Evolutionary conservation across 2,888 invertebrate genomes (phyloP).

Genomic region (Melanostoma mellinum): DNA sequence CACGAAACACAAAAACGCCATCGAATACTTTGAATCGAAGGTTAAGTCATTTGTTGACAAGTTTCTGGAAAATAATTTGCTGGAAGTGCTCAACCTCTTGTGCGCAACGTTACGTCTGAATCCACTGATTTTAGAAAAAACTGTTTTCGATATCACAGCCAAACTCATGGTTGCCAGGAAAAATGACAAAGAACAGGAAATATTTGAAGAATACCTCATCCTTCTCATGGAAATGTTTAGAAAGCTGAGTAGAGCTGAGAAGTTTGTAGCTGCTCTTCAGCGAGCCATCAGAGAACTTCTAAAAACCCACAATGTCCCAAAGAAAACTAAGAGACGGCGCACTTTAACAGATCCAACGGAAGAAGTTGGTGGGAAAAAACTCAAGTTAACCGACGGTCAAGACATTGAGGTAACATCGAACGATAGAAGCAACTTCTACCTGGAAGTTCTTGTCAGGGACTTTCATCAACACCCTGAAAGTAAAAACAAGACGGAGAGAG

Average conservation of each 20-base stretch:
- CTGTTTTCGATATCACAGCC: conserved; percentile 77
- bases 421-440: conserved; percentile 49
- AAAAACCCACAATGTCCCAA: conserved; percentile 66
- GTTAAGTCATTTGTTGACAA: conserved; percentile 68
- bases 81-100: conserved; percentile 77
- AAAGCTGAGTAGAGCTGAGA: conserved; percentile 79
- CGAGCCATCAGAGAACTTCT: conserved; percentile 77
- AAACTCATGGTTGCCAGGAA: conserved; percentile 78
- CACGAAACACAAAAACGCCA: background rate
- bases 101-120: conserved; percentile 78
- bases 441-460: conserved; percentile 74
- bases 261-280: conserved; percentile 78
- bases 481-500: background rate
- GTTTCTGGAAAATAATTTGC: conserved; percentile 71
- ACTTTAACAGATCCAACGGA: conserved; percentile 41
- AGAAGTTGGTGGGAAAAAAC: conserved; percentile 30
- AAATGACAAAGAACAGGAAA: conserved; percentile 66
- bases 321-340: conserved; percentile 55
- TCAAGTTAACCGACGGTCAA: conserved; percentile 41
- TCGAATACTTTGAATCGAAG: conserved; percentile 72
- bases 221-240: conserved; percentile 79
- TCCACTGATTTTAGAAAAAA: conserved; percentile 79
- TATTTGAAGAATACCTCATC: conserved; percentile 78
- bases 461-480: conserved; percentile 62
- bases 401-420: background rate